These are phyloP conservation scores for Drosophila repleta DNA, from an alignment of 1,140 invertebrate species.

Conservation along the genomic window DNA sequence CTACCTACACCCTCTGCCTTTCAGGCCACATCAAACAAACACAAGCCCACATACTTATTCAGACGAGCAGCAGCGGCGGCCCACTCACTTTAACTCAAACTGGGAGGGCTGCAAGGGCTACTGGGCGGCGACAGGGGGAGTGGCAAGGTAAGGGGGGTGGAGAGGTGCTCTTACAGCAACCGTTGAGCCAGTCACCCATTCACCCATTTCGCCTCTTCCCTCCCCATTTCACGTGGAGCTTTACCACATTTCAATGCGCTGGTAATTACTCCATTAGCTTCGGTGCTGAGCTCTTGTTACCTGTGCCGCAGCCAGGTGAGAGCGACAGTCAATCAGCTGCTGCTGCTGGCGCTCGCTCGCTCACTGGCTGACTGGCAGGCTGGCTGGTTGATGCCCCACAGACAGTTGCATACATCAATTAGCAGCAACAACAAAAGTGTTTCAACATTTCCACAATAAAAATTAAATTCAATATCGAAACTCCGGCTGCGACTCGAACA, in stretches of 20 bases:
- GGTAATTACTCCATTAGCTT: conserved; percentile 73
- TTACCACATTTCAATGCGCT: conserved; percentile 59
- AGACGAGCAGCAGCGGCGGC: not conserved
- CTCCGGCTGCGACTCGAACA: conserved; percentile 15
- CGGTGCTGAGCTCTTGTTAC: conserved; percentile 19
- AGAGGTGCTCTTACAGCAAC: not conserved
- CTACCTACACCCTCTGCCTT: not conserved
- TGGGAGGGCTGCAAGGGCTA: not conserved
- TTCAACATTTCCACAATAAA: conserved; percentile 12
- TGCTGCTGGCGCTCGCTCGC: not conserved
- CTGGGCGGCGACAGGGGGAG: not conserved
- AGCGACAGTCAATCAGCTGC: conserved; percentile 45
- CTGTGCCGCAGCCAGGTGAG: conserved; percentile 16
- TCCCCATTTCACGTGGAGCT: conserved; percentile 59
- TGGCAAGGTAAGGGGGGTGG: not conserved
- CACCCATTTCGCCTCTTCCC: conserved; percentile 62
- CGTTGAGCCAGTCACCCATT: conserved; percentile 47
- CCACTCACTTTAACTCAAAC: conserved; percentile 17
- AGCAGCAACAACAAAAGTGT: conserved; percentile 33
- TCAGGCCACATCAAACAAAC: not conserved
- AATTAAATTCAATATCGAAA: conserved; percentile 40
- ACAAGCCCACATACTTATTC: conserved; percentile 13
- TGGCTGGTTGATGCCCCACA: conserved; percentile 3
- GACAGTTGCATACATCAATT: conserved; percentile 53
- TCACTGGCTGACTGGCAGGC: too few species aligned